phyloP scores from a whole-genome alignment of 2,113 vertebrate species.

The Chaetodon trifascialis region DNA sequence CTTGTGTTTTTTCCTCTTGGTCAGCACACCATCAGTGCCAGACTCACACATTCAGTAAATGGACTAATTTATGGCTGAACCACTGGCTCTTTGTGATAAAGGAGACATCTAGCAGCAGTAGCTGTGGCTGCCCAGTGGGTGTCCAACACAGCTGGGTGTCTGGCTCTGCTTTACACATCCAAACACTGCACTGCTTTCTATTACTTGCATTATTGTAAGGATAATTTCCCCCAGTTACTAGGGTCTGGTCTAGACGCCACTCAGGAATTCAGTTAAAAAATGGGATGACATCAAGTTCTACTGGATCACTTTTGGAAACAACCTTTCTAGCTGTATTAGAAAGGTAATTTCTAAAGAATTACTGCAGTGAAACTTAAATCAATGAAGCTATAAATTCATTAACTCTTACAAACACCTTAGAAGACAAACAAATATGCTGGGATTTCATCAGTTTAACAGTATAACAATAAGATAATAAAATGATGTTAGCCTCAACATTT shows the following conservation, averaged over 20 bases:
- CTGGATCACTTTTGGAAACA: neutral
- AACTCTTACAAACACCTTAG: neutral
- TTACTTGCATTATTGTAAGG: constrained; percentile 15
- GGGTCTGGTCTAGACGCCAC: constrained; percentile 6
- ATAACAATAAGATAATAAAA: neutral
- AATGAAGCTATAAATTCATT: neutral
- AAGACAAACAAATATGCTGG: neutral
- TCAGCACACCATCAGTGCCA: constrained; percentile 61
- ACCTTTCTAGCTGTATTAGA: no score
- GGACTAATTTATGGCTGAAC: constrained; percentile 60
- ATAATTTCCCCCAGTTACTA: constrained; percentile 30
- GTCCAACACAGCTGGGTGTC: constrained; percentile 70
- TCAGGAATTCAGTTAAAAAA: constrained; percentile 30
- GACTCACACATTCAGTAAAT: constrained; percentile 63
- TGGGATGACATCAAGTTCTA: neutral
- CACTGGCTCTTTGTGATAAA: constrained; percentile 59
- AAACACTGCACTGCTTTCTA: constrained; percentile 48
- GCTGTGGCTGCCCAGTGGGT: constrained; percentile 38
- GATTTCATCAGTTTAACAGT: neutral
- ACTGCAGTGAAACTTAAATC: no score
- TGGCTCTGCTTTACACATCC: constrained; percentile 44
- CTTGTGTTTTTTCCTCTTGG: constrained; percentile 19
- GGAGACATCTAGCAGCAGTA: constrained; percentile 49
- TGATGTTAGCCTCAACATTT: no score
- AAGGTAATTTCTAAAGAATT: neutral